phyloP scores from a whole-genome alignment of 2,797 vertebrate genomes.

The Margarornis squamiger region DNA sequence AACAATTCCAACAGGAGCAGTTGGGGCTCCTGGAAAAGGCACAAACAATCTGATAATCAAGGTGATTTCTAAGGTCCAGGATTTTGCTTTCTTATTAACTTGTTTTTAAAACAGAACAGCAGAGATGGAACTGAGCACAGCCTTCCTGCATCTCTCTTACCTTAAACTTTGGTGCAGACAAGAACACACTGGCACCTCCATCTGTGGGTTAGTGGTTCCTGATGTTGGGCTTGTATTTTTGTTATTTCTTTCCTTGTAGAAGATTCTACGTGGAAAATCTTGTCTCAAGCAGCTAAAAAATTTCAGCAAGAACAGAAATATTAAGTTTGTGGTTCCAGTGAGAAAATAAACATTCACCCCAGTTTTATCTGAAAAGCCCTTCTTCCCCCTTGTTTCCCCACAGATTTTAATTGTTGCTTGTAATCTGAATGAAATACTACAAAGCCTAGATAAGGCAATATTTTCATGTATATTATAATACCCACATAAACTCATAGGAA shows the following conservation, averaged over 20 bases:
- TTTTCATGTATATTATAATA: neutral
- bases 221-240: neutral
- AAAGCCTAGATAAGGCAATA: neutral
- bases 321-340: neutral
- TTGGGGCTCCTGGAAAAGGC: neutral
- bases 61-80: neutral
- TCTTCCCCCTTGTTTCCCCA: neutral
- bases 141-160: neutral
- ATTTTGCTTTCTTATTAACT: neutral
- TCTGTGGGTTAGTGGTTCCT: accelerated
- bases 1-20: neutral
- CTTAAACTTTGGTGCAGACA: neutral
- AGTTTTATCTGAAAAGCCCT: neutral
- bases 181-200: neutral
- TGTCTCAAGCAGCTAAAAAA: neutral
- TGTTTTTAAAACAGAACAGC: neutral
- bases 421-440: neutral
- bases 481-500: neutral
- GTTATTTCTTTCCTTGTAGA: neutral
- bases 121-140: neutral
- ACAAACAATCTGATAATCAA: neutral
- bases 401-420: neutral
- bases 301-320: neutral
- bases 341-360: neutral
- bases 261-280: neutral